These are phyloP conservation scores for Platysternon megacephalum DNA, from an alignment of 2,113 vertebrate species.

Conservation along the genomic window DNA sequence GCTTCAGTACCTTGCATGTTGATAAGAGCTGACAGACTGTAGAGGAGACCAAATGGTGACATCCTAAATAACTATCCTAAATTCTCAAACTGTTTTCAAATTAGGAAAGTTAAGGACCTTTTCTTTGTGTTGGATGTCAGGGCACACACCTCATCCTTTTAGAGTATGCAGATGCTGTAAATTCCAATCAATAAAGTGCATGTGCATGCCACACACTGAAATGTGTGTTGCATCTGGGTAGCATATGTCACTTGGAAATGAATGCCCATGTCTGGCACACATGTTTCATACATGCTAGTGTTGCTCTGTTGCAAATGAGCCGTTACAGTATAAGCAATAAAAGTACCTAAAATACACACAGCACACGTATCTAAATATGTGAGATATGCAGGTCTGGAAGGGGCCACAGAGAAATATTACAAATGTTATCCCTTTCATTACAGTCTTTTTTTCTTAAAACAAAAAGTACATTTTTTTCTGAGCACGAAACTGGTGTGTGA, in stretches of 20 bases:
- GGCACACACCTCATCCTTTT: not conserved
- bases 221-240: not conserved
- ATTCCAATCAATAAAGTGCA: accelerated
- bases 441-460: not conserved
- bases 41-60: not conserved
- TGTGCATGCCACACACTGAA: accelerated
- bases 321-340: not conserved
- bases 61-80: not conserved
- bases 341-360: not conserved
- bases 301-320: not conserved
- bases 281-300: not conserved
- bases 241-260: not conserved
- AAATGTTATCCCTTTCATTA: not conserved
- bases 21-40: not conserved
- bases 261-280: not conserved
- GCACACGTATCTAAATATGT: not conserved
- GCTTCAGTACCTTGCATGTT: not conserved
- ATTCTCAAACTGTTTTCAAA: not conserved
- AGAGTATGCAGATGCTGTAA: not conserved
- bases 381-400: not conserved
- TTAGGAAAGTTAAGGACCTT: not conserved
- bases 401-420: not conserved
- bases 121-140: not conserved
- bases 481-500: not conserved
- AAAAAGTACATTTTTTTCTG: not conserved